A percentile compares a stretch with the other conserved stretches of the same genome.
Conservation (phyloP, 2,888 invertebrate genomes). For the Cosmopolites sordidus region DNA sequence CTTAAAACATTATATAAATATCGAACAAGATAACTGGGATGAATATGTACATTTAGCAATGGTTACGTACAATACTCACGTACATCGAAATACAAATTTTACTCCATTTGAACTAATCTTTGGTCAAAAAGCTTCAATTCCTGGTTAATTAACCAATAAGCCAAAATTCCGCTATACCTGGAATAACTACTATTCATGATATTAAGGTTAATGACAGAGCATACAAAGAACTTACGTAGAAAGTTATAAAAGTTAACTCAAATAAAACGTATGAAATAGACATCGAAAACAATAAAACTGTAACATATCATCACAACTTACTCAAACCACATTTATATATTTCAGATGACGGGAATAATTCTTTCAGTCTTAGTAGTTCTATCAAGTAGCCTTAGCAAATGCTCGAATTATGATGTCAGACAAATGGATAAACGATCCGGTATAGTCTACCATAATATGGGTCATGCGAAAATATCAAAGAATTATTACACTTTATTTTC, state of each 20-base stretch:
- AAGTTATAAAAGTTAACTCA: neutral
- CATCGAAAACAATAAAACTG: conserved; percentile 7
- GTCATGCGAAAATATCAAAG: neutral
- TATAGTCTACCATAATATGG: conserved; percentile 7
- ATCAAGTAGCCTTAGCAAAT: neutral
- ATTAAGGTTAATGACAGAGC: too few relatives aligned
- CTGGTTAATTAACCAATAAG: too few relatives aligned
- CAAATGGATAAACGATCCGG: conserved; percentile 1
- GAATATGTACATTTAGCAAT: neutral
- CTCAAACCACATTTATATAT: conserved; percentile 2
- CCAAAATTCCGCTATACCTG: conserved; percentile 27
- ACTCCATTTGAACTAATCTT: conserved; percentile 37
- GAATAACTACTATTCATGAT: conserved; percentile 36
- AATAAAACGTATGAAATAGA: neutral
- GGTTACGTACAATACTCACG: neutral
- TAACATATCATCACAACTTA: conserved; percentile 8
- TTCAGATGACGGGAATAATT: conserved; percentile 1
- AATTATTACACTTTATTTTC: too few relatives aligned
- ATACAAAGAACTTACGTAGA: too few relatives aligned
- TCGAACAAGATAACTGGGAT: conserved; percentile 14
- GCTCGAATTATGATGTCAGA: neutral
- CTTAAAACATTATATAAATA: conserved; percentile 33
- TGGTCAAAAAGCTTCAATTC: conserved; percentile 38
- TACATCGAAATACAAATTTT: neutral
- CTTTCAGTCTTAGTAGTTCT: too few relatives aligned